phyloP scores from a whole-genome alignment of 2,113 vertebrate genomes.

The Chionodraco myersi region DNA sequence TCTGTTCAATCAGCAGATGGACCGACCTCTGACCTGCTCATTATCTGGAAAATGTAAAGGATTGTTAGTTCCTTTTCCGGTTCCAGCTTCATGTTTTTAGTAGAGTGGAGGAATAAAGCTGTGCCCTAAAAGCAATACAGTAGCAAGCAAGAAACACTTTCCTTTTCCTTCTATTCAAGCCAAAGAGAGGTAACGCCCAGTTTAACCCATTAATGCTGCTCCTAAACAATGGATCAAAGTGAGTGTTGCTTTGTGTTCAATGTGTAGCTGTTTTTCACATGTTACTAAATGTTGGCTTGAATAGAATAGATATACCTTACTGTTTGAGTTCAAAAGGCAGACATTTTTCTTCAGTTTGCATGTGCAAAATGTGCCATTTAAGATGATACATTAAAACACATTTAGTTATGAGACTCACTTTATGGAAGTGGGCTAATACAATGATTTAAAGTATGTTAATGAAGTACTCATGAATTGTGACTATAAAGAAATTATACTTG shows the following conservation, averaged over 20 bases:
- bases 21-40: constrained; percentile 36
- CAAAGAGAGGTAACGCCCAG: constrained; percentile 32
- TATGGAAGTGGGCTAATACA: background rate
- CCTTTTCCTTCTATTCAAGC: constrained; percentile 57
- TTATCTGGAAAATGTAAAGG: constrained; percentile 10
- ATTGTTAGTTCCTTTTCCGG: constrained; percentile 31
- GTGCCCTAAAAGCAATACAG: background rate
- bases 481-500: background rate
- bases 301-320: too few species aligned
- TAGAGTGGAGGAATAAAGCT: background rate
- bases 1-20: background rate
- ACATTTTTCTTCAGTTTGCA: too few species aligned
- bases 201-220: constrained; percentile 13
- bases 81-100: constrained; percentile 6
- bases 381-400: too few species aligned
- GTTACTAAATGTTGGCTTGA: background rate
- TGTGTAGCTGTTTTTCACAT: background rate
- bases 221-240: constrained; percentile 37
- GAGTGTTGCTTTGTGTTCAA: background rate
- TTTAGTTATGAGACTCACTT: background rate
- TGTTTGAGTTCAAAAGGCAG: too few species aligned
- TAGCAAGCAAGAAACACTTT: constrained; percentile 23
- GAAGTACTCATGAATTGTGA: background rate
- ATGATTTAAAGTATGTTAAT: background rate
- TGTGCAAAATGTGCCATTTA: too few species aligned